Evolutionary conservation across 1,140 invertebrate genomes (phyloP).

Genomic region (Trachymyrmex septentrionalis): DNA sequence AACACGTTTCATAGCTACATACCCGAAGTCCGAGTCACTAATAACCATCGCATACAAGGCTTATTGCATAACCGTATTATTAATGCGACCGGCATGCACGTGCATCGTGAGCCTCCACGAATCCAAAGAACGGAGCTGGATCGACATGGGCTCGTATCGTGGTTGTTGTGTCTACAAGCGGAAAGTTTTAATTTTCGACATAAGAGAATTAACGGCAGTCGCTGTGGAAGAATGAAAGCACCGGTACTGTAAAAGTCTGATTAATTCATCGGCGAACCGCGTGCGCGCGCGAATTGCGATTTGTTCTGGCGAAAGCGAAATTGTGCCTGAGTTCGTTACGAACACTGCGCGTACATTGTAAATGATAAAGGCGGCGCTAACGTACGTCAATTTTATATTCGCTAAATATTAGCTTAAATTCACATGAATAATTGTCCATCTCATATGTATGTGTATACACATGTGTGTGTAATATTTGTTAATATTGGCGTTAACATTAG

Average conservation of each 20-base stretch:
- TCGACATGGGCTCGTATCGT: conserved; percentile 53
- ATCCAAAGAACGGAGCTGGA: conserved; percentile 51
- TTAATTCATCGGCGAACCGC: conserved; percentile 35
- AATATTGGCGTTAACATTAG: no score
- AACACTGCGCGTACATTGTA: neutral
- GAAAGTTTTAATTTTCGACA: conserved; percentile 60
- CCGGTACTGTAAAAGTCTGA: conserved; percentile 3
- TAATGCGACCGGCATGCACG: conserved; percentile 62
- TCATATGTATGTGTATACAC: no score
- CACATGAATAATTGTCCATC: no score
- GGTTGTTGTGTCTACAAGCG: conserved; percentile 67
- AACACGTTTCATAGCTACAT: conserved; percentile 45
- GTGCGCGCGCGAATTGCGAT: conserved; percentile 13
- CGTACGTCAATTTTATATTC: no score
- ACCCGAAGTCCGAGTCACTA: conserved; percentile 41
- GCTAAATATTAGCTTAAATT: no score
- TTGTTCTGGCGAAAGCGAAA: conserved; percentile 31
- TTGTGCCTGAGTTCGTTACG: neutral
- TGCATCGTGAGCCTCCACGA: conserved; percentile 35
- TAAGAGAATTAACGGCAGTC: conserved; percentile 3
- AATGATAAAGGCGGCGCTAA: neutral
- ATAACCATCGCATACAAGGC: conserved; percentile 51
- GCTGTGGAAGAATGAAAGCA: conserved; percentile 28
- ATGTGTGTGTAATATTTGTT: no score
- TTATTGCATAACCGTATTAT: conserved; percentile 73